A percentile compares a stretch with the other conserved stretches of the same genome.
These are phyloP conservation scores for Drosophila novamexicana DNA, from an alignment of 1,140 invertebrate genomes.

Conservation along the genomic window DNA sequence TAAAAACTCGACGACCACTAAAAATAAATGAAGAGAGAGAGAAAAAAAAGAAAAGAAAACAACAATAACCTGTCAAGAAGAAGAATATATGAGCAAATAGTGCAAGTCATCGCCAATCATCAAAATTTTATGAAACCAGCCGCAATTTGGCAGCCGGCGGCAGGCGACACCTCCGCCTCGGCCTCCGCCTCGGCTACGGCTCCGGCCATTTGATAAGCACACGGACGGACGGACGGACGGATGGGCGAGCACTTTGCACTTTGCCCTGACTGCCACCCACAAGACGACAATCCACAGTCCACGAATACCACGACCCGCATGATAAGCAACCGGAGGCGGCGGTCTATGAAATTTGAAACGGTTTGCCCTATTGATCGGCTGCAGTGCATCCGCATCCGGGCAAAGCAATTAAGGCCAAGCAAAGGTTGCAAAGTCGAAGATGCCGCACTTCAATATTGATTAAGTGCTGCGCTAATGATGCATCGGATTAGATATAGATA, in stretches of 20 bases:
- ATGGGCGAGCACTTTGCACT: constrained; percentile 17
- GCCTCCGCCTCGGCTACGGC: too few species aligned
- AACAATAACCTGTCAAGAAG: constrained; percentile 21
- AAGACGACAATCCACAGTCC: background rate
- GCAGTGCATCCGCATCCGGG: constrained; percentile 8
- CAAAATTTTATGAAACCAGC: constrained; percentile 28
- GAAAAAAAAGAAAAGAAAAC: constrained; percentile 12
- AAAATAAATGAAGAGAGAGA: constrained; percentile 17
- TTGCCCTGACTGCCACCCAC: constrained; percentile 5
- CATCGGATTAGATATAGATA: too few species aligned
- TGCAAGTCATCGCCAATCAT: constrained; percentile 69
- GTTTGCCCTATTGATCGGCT: constrained; percentile 24
- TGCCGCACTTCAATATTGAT: background rate
- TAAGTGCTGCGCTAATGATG: background rate
- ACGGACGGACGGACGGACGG: too few species aligned
- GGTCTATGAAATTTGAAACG: background rate
- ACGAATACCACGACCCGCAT: constrained; percentile 4
- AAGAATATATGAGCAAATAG: constrained; percentile 21
- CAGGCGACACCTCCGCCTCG: constrained; percentile 23
- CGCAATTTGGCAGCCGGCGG: background rate
- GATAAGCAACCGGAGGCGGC: background rate
- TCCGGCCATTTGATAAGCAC: too few species aligned
- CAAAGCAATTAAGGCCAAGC: background rate
- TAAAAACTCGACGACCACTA: constrained; percentile 17
- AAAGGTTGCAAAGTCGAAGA: background rate